Percentiles rank a stretch among this genome's conserved stretches.
phyloP scores from a whole-genome alignment of 2,888 invertebrate species.

The Dicranocentrus wangi region DNA sequence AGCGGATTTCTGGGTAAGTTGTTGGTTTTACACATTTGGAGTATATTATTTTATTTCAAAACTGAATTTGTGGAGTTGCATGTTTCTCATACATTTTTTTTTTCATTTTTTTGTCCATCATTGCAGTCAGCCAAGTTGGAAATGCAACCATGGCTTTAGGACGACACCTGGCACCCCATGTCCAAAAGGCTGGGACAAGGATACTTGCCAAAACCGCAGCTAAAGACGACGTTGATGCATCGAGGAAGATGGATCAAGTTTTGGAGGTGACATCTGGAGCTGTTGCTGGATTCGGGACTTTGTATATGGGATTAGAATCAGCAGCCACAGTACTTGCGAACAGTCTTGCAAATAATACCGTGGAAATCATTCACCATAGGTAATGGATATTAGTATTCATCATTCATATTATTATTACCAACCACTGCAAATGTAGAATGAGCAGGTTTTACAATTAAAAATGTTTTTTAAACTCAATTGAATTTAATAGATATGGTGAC shows the following conservation, averaged over 20 bases:
- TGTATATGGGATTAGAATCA: slow-evolving; percentile 82
- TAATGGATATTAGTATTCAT: too few relatives aligned
- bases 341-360: slow-evolving; percentile 82
- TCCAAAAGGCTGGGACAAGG: slow-evolving; percentile 80
- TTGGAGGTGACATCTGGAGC: slow-evolving; percentile 83
- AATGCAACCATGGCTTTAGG: slow-evolving; percentile 82
- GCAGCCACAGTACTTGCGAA: slow-evolving; percentile 80
- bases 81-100: too few relatives aligned
- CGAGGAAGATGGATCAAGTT: slow-evolving; percentile 78
- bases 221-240: slow-evolving; percentile 77
- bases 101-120: neutral
- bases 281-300: slow-evolving; percentile 82
- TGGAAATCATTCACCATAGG: slow-evolving; percentile 84
- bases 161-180: slow-evolving; percentile 81
- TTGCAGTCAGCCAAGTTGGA: slow-evolving; percentile 78
- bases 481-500: slow-evolving; percentile 79
- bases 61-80: too few relatives aligned
- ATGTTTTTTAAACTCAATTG: too few relatives aligned
- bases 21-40: too few relatives aligned
- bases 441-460: too few relatives aligned
- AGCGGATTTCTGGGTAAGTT: slow-evolving; percentile 81
- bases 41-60: neutral
- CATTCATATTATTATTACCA: too few relatives aligned
- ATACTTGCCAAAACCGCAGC: slow-evolving; percentile 79
- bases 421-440: too few relatives aligned